Evolutionary conservation across 2,797 vertebrate genomes (phyloP).

Genomic region (Neostethus bicornis): DNA sequence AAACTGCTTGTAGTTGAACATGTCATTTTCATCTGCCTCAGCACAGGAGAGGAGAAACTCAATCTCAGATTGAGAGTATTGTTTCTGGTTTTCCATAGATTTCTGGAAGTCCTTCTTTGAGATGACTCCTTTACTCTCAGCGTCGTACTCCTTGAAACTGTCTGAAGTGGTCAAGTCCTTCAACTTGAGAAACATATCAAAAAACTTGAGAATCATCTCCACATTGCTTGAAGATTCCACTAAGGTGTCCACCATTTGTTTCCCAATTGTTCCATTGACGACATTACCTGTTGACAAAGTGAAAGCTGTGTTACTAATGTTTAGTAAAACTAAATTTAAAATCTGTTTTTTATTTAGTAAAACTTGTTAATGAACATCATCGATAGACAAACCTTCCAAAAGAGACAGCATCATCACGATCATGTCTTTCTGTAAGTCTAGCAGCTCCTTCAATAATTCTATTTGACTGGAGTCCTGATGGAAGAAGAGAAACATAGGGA

Average conservation of each 20-base stretch:
- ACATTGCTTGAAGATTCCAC: slow-evolving; percentile 98
- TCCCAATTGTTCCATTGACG: slow-evolving; percentile 98
- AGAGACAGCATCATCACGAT: slow-evolving; percentile 98
- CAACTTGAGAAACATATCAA: slow-evolving; percentile 99
- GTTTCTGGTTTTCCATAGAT: slow-evolving; percentile 98
- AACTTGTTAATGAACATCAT: slow-evolving; percentile 24
- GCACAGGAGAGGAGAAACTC: slow-evolving; percentile 96
- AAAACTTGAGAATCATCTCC: slow-evolving; percentile 99
- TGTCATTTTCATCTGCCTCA: slow-evolving; percentile 96
- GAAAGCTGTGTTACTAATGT: slow-evolving; percentile 2
- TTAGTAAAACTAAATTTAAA: background rate
- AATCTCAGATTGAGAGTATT: slow-evolving; percentile 95
- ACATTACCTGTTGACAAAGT: slow-evolving; percentile 86
- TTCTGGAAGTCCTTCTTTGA: slow-evolving; percentile 99
- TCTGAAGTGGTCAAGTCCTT: slow-evolving; percentile 97
- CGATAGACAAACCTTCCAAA: slow-evolving; percentile 88
- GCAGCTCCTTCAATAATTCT: slow-evolving; percentile 94
- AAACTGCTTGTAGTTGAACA: slow-evolving; percentile 97
- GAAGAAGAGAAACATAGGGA: slow-evolving; percentile 41
- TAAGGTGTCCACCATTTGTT: slow-evolving; percentile 99
- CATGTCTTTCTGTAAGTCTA: slow-evolving; percentile 99
- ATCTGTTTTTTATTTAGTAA: slow-evolving; percentile 17
- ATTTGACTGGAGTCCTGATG: slow-evolving; percentile 97
- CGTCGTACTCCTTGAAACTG: slow-evolving; percentile 93
- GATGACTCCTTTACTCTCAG: slow-evolving; percentile 93